Percentiles rank a stretch among this genome's conserved stretches.
Conservation (phyloP, 2,113 vertebrate species). For the Baryphthengus martii region DNA sequence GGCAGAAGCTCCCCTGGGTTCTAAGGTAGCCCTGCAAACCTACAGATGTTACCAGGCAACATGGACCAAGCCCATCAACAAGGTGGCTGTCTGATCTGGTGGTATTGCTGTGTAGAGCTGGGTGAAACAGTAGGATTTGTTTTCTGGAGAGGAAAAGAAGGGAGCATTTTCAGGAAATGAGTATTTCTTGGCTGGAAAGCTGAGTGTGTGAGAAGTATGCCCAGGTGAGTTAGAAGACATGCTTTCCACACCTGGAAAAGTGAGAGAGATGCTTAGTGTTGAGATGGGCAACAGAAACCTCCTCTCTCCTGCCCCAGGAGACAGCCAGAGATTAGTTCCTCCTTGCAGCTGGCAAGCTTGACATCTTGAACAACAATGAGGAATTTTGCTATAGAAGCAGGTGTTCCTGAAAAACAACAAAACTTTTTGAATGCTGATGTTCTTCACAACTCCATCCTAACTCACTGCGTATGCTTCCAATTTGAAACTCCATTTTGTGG, state of each 20-base stretch:
- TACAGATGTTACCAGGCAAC: not conserved
- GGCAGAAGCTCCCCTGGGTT: not conserved
- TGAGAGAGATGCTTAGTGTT: not conserved
- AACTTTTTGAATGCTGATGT: not conserved
- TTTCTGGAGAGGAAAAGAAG: not conserved
- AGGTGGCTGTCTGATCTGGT: not conserved
- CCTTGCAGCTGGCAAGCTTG: not conserved
- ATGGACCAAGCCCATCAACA: not conserved
- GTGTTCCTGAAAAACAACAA: not conserved
- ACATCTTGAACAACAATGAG: not conserved
- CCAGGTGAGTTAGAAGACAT: not conserved
- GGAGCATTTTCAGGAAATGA: not conserved
- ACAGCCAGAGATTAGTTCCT: not conserved
- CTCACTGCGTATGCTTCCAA: not conserved
- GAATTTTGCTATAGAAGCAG: not conserved
- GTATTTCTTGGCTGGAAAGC: not conserved
- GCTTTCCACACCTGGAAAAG: not conserved
- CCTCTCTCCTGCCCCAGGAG: not conserved
- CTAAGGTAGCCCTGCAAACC: not conserved
- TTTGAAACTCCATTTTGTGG: not conserved
- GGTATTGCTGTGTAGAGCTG: not conserved
- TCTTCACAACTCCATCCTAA: not conserved
- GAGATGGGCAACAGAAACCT: not conserved
- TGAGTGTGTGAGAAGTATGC: not conserved
- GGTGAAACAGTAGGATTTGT: not conserved